Percentiles rank a stretch among this genome's conserved stretches.
phyloP scores from a whole-genome alignment of 2,113 vertebrate species.

The Chionodraco myersi region DNA sequence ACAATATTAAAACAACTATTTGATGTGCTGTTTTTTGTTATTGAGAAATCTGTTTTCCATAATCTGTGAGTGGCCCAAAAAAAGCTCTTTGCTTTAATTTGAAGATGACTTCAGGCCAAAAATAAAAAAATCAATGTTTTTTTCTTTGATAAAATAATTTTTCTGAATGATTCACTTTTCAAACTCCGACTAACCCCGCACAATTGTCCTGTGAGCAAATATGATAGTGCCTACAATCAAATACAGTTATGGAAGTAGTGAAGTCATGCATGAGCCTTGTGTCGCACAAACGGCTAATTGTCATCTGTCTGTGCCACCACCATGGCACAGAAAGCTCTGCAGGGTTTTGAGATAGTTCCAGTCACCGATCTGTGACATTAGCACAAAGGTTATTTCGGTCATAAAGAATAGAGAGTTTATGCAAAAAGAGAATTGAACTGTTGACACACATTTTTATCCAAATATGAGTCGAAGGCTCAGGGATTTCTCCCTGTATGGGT shows the following conservation, averaged over 20 bases:
- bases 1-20: slow-evolving; percentile 43
- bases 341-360: slow-evolving; percentile 51
- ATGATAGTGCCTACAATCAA: slow-evolving; percentile 20
- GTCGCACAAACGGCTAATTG: slow-evolving; percentile 40
- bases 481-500: neutral
- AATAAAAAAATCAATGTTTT: neutral
- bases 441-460: neutral
- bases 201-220: slow-evolving; percentile 38
- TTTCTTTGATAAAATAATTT: slow-evolving; percentile 2
- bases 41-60: slow-evolving; percentile 33
- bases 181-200: slow-evolving; percentile 13
- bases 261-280: slow-evolving; percentile 39
- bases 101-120: slow-evolving; percentile 8
- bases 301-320: slow-evolving; percentile 29
- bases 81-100: slow-evolving; percentile 30
- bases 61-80: slow-evolving; percentile 15
- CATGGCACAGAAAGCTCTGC: slow-evolving; percentile 34
- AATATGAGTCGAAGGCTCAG: no score
- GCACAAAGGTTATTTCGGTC: slow-evolving; percentile 30
- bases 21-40: slow-evolving; percentile 10
- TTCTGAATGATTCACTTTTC: slow-evolving; percentile 7
- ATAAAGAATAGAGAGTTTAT: slow-evolving; percentile 34
- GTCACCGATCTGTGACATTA: slow-evolving; percentile 50
- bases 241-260: slow-evolving; percentile 22
- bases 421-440: slow-evolving; percentile 21